These are phyloP conservation scores for Eurystomus glaucurus DNA, from an alignment of 2,797 vertebrate species.

Conservation along the genomic window DNA sequence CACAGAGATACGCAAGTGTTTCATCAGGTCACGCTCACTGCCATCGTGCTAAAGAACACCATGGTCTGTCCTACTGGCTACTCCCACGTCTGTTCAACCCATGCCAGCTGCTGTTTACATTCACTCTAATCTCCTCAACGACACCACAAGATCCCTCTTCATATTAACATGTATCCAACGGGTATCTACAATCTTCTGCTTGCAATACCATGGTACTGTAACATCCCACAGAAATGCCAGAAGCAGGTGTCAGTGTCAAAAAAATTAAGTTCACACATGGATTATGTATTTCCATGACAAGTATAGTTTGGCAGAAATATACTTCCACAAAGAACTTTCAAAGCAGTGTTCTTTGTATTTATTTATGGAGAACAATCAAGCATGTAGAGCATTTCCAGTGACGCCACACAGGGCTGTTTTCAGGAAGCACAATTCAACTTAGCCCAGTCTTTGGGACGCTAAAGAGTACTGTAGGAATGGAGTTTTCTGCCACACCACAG, in stretches of 20 bases:
- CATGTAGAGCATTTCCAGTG: not conserved
- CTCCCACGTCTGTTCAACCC: not conserved
- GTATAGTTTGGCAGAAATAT: not conserved
- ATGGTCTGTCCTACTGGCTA: not conserved
- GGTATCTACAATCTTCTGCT: not conserved
- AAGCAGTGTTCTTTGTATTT: not conserved
- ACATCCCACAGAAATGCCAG: not conserved
- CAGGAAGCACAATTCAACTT: not conserved
- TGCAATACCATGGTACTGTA: not conserved
- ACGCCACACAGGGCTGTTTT: not conserved
- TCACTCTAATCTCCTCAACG: not conserved
- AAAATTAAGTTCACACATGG: not conserved
- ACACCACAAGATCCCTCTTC: not conserved
- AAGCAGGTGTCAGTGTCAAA: not conserved
- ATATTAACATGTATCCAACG: not conserved
- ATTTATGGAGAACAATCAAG: not conserved
- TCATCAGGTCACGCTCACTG: conserved; percentile 70
- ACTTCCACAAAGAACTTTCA: not conserved
- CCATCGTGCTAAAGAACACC: not conserved
- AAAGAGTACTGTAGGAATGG: not conserved
- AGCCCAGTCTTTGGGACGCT: not conserved
- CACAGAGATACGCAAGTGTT: conserved; percentile 62
- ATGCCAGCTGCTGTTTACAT: not conserved
- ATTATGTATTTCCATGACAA: not conserved
- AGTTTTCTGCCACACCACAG: not conserved